phyloP scores from a whole-genome alignment of 2,888 invertebrate genomes.

The Erannis defoliaria region DNA sequence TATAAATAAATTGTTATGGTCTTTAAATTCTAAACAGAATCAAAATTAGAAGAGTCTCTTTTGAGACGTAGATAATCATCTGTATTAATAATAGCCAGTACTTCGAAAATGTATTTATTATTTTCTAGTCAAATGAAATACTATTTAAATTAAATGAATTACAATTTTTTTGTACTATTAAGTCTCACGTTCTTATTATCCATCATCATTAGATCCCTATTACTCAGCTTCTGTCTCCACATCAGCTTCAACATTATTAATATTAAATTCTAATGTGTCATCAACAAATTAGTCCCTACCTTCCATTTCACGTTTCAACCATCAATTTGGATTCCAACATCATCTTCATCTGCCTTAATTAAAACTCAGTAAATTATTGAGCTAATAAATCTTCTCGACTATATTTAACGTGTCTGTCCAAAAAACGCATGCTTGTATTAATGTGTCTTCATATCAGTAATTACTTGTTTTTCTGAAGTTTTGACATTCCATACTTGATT shows the following conservation, averaged over 20 bases:
- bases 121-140: no score
- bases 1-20: no score
- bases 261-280: slow-evolving; percentile 32
- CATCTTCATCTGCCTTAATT: slow-evolving; percentile 34
- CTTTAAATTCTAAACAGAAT: no score
- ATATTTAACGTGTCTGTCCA: slow-evolving; percentile 30
- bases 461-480: slow-evolving; percentile 31
- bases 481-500: slow-evolving; percentile 28
- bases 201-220: slow-evolving; percentile 2
- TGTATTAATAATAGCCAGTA: no score
- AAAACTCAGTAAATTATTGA: slow-evolving; percentile 32
- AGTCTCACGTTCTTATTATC: slow-evolving; percentile 1
- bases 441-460: slow-evolving; percentile 22
- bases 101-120: no score
- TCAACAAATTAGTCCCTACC: slow-evolving; percentile 34
- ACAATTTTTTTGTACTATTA: not conserved
- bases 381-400: slow-evolving; percentile 30
- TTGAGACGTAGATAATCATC: no score
- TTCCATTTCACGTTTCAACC: slow-evolving; percentile 16
- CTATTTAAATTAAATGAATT: no score
- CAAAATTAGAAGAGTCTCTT: no score
- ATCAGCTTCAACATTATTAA: slow-evolving; percentile 28
- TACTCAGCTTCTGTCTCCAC: slow-evolving; percentile 23
- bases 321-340: slow-evolving; percentile 35
- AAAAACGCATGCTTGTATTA: slow-evolving; percentile 23